Conservation (phyloP, 1,140 invertebrate species). For the Lordiphosa clarofinis region DNA sequence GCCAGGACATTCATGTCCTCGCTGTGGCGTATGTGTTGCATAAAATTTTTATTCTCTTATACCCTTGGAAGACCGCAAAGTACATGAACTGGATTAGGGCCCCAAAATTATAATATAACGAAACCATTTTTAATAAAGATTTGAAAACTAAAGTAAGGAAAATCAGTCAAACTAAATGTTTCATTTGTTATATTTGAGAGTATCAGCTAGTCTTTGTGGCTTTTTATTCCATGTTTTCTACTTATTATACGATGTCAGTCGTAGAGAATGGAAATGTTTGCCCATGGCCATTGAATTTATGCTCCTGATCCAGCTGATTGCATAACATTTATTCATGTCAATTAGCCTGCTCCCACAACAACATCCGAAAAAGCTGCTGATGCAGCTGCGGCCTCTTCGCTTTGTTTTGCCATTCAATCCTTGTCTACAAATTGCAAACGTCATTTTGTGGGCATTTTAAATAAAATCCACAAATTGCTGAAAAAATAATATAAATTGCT, state of each 20-base stretch:
- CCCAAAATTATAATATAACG: too few species aligned
- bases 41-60: slow-evolving; percentile 46
- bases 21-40: slow-evolving; percentile 50
- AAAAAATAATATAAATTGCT: too few species aligned
- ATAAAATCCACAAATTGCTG: too few species aligned
- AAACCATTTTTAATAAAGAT: too few species aligned
- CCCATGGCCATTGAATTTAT: slow-evolving; percentile 42
- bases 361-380: slow-evolving; percentile 39
- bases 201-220: not conserved
- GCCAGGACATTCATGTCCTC: slow-evolving; percentile 41
- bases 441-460: too few species aligned
- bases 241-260: slow-evolving; percentile 18
- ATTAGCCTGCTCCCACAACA: slow-evolving; percentile 37
- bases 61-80: not conserved
- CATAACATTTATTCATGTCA: slow-evolving; percentile 60
- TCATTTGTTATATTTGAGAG: not conserved
- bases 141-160: too few species aligned
- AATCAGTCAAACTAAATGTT: too few species aligned
- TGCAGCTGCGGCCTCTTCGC: slow-evolving; percentile 1
- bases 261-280: slow-evolving; percentile 35
- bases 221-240: not conserved
- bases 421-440: too few species aligned
- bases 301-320: slow-evolving; percentile 46
- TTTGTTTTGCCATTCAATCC: slow-evolving; percentile 20
- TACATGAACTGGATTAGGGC: too few species aligned